phyloP scores from a whole-genome alignment of 2,888 invertebrate species.

The Ennomos fuscantarius region DNA sequence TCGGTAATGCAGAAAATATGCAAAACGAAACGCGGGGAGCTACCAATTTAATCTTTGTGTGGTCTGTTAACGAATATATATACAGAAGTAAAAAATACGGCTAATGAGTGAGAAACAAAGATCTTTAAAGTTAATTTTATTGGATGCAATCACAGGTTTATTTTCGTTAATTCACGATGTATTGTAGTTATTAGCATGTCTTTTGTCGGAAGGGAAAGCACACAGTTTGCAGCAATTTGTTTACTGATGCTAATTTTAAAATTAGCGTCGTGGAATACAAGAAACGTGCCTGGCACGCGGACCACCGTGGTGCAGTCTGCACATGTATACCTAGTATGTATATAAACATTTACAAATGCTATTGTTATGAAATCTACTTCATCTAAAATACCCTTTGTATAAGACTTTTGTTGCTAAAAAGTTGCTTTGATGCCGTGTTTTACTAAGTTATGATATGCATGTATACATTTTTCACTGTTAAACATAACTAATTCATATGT shows the following conservation, averaged over 20 bases:
- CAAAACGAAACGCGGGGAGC: slow-evolving; percentile 65
- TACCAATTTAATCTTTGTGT: slow-evolving; percentile 68
- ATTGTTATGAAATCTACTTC: slow-evolving; percentile 35
- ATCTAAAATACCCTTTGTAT: slow-evolving; percentile 29
- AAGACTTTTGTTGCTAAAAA: slow-evolving; percentile 15
- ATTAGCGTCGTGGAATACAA: slow-evolving; percentile 79
- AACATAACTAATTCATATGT: no score
- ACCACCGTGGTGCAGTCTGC: slow-evolving; percentile 71
- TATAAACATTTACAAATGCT: slow-evolving; percentile 35
- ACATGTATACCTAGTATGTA: slow-evolving; percentile 41
- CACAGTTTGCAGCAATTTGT: slow-evolving; percentile 74
- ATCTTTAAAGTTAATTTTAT: slow-evolving; percentile 34
- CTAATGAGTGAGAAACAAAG: slow-evolving; percentile 47
- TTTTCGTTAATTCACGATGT: slow-evolving; percentile 40
- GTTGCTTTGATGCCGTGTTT: slow-evolving; percentile 18
- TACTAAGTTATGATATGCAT: neutral
- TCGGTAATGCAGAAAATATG: slow-evolving; percentile 79
- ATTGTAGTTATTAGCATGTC: slow-evolving; percentile 52
- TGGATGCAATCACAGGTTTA: slow-evolving; percentile 34
- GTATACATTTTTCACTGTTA: no score
- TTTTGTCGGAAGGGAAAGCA: slow-evolving; percentile 59
- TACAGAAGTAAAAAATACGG: slow-evolving; percentile 34
- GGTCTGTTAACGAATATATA: slow-evolving; percentile 57
- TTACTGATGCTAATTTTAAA: slow-evolving; percentile 81
- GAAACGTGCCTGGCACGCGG: slow-evolving; percentile 74